These are phyloP conservation scores for Atta cephalotes DNA, from an alignment of 1,140 invertebrate genomes.

Conservation along the genomic window DNA sequence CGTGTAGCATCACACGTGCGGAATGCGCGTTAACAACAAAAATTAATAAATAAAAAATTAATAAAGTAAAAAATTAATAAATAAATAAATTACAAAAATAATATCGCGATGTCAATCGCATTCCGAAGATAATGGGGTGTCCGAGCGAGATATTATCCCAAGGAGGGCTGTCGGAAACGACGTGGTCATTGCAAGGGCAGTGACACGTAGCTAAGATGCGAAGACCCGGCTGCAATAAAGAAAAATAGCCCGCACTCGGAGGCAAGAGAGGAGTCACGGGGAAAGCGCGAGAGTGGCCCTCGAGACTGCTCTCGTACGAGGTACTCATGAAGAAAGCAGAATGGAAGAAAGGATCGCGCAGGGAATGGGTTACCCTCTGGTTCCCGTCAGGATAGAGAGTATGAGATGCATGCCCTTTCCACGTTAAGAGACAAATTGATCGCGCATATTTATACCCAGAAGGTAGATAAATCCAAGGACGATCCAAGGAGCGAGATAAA, in stretches of 20 bases:
- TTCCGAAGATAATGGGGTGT: constrained; percentile 28
- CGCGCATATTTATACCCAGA: constrained; percentile 51
- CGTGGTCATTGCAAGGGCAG: constrained; percentile 60
- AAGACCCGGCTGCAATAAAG: constrained; percentile 55
- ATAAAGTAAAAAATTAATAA: not conserved
- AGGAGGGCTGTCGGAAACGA: constrained; percentile 43
- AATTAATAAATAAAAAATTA: not conserved
- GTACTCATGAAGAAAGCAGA: constrained; percentile 6
- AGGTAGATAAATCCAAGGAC: constrained; percentile 25
- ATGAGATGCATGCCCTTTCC: constrained; percentile 39
- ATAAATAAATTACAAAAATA: not conserved
- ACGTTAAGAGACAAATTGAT: constrained; percentile 49
- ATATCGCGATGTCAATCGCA: constrained; percentile 15
- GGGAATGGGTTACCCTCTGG: constrained; percentile 8
- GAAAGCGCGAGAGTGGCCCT: constrained; percentile 16
- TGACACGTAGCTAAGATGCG: constrained; percentile 75
- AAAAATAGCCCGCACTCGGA: constrained; percentile 64
- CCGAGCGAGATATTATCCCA: constrained; percentile 11
- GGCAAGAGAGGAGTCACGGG: not conserved
- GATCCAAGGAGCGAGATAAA: constrained; percentile 8
- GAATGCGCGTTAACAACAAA: not conserved
- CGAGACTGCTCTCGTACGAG: constrained; percentile 41
- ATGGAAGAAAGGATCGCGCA: constrained; percentile 43
- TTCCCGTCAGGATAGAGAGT: not conserved
- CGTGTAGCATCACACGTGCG: not conserved